Percentiles rank a stretch among this genome's conserved stretches.
Evolutionary conservation across 2,888 invertebrate genomes (phyloP).

Genomic region (Caenorhabditis virilis): DNA sequence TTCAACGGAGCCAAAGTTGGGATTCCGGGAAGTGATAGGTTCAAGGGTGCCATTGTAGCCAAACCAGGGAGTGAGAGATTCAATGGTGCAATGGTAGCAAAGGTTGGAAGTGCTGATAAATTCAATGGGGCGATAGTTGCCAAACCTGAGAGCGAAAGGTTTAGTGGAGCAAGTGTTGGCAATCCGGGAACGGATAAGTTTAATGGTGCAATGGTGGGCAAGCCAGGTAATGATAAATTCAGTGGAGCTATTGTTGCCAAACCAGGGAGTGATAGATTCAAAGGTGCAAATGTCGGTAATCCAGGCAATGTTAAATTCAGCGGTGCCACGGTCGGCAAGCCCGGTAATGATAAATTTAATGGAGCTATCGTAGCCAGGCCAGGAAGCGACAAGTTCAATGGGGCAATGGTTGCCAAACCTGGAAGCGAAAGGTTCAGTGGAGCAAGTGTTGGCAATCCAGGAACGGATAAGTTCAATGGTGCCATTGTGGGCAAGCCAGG

Average conservation of each 20-base stretch:
- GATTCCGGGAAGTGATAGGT: neutral
- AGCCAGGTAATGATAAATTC: neutral
- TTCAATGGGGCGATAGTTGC: neutral
- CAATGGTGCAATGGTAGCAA: slow-evolving; percentile 1
- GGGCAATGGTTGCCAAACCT: neutral
- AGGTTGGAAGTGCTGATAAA: neutral
- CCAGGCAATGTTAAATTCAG: neutral
- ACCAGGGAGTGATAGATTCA: slow-evolving; percentile 1
- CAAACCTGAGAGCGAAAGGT: neutral
- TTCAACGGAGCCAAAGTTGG: neutral
- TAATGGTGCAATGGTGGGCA: neutral
- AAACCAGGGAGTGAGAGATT: neutral
- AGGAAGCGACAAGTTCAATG: neutral
- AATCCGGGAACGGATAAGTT: too few relatives aligned
- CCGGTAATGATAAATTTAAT: neutral
- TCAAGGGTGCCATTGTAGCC: neutral
- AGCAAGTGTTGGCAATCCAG: neutral
- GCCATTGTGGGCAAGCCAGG: neutral
- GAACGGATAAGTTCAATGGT: neutral
- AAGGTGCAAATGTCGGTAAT: neutral
- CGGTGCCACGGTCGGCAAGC: neutral
- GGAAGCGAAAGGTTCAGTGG: too few relatives aligned
- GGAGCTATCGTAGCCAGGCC: neutral
- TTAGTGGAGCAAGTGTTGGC: neutral
- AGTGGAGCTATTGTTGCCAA: neutral